Percentiles rank a stretch among this genome's conserved stretches.
Evolutionary conservation across 2,113 vertebrate genomes (phyloP).

Genomic region (Galbula dea): DNA sequence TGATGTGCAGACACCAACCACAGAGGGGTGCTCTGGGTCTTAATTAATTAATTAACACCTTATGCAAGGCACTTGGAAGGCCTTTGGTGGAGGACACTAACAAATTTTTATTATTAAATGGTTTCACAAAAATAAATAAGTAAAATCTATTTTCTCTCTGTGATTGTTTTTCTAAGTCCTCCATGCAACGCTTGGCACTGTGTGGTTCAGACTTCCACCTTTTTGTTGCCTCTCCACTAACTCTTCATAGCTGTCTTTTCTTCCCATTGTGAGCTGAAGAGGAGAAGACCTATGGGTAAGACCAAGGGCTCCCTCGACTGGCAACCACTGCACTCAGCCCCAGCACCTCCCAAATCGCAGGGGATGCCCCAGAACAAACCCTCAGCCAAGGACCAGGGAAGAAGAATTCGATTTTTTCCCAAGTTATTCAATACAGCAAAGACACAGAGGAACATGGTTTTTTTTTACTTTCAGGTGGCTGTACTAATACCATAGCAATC

Average conservation of each 20-base stretch:
- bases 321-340: accelerated
- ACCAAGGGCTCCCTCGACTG: neutral
- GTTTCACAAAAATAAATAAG: neutral
- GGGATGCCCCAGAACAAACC: neutral
- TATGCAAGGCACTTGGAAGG: neutral
- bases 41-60: slow-evolving; percentile 62
- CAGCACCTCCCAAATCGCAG: accelerated
- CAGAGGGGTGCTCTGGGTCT: slow-evolving; percentile 51
- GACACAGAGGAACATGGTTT: neutral
- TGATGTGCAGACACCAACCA: slow-evolving; percentile 28
- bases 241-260: neutral
- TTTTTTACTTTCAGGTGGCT: neutral
- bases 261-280: neutral
- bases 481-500: accelerated
- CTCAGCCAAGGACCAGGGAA: neutral
- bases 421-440: neutral
- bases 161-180: neutral
- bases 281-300: neutral
- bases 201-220: neutral
- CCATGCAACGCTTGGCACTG: accelerated
- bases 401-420: neutral
- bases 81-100: neutral
- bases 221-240: neutral
- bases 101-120: neutral
- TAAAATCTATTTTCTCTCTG: neutral